phyloP scores from a whole-genome alignment of 2,113 vertebrate species.

The Lipophrys pholis region DNA sequence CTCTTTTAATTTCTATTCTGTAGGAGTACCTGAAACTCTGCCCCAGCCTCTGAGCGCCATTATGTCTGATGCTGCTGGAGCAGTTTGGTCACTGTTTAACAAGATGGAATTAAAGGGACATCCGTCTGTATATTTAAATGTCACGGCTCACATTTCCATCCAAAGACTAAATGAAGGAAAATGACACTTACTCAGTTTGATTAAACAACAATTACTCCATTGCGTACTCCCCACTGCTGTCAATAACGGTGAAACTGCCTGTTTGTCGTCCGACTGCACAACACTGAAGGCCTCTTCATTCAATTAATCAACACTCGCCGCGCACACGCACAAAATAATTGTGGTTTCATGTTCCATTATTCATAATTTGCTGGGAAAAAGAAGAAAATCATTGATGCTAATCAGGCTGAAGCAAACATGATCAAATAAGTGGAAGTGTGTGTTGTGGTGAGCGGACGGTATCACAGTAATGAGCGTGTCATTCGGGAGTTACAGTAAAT shows the following conservation, averaged over 20 bases:
- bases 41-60: conserved; percentile 19
- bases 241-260: conserved; percentile 19
- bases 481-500: conserved; percentile 52
- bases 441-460: conserved; percentile 33
- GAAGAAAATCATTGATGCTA: neutral
- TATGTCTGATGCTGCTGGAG: conserved; percentile 11
- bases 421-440: conserved; percentile 41
- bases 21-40: conserved; percentile 19
- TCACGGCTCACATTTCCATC: neutral
- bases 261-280: conserved; percentile 18
- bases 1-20: conserved; percentile 29
- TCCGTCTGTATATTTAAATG: conserved; percentile 10
- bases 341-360: conserved; percentile 51
- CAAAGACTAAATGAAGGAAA: conserved; percentile 7
- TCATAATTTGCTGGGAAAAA: conserved; percentile 45
- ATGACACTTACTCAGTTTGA: conserved; percentile 11
- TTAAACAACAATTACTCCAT: conserved; percentile 32
- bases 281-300: conserved; percentile 23
- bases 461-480: conserved; percentile 59
- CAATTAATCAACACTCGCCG: conserved; percentile 37
- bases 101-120: neutral
- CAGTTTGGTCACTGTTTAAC: conserved; percentile 15
- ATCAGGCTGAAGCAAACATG: conserved; percentile 46
- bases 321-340: conserved; percentile 44
- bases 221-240: conserved; percentile 7